phyloP scores from a whole-genome alignment of 1,140 invertebrate species.

The Phymorhynchus buccinoides region DNA sequence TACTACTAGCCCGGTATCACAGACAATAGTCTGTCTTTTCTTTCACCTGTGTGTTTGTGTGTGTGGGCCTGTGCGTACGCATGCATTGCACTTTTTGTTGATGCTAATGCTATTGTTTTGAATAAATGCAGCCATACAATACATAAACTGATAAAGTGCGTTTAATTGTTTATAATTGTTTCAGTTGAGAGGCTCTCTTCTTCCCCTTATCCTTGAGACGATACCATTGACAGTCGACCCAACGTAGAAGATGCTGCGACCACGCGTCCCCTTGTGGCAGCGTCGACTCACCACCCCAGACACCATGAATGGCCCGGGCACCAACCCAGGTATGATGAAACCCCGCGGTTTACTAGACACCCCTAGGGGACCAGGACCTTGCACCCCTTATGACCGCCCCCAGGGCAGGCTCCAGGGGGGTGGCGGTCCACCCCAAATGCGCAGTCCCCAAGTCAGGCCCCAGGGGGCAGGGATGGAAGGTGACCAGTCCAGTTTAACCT shows the following conservation, averaged over 20 bases:
- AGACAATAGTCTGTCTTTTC: too few relatives aligned
- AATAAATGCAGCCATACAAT: too few relatives aligned
- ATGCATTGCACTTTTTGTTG: too few relatives aligned
- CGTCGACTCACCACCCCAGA: not conserved
- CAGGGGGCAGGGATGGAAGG: not conserved
- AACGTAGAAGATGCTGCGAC: conserved; percentile 4
- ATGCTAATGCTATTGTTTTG: too few relatives aligned
- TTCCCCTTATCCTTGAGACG: not conserved
- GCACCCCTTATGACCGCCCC: not conserved
- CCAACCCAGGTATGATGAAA: not conserved
- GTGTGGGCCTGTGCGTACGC: too few relatives aligned
- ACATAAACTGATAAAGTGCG: too few relatives aligned
- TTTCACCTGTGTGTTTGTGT: too few relatives aligned
- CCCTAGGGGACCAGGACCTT: not conserved
- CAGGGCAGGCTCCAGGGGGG: not conserved
- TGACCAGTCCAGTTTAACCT: not conserved
- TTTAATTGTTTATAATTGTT: not conserved
- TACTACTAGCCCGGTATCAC: too few relatives aligned
- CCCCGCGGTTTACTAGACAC: conserved; percentile 1
- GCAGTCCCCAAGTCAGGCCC: not conserved
- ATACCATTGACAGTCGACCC: not conserved
- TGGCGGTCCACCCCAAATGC: too few relatives aligned
- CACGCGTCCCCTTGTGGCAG: not conserved
- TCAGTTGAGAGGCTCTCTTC: not conserved
- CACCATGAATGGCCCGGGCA: too few relatives aligned